Conservation (phyloP, 2,888 invertebrate species). For the Clanis bilineata region DNA sequence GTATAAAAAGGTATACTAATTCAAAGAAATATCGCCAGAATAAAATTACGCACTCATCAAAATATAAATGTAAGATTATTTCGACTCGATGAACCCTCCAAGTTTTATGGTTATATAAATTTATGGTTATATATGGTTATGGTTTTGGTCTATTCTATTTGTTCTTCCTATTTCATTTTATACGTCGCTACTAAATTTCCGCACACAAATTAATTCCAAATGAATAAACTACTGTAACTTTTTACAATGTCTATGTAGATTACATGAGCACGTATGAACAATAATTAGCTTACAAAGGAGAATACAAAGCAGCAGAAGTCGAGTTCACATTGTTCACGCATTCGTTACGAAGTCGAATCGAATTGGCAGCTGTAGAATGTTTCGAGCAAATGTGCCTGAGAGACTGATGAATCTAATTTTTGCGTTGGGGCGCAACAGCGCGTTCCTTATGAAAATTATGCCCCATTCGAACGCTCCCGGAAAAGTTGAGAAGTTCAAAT, state of each 20-base stretch:
- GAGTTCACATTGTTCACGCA: slow-evolving; percentile 60
- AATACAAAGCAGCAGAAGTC: slow-evolving; percentile 63
- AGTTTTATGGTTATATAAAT: slow-evolving; percentile 64
- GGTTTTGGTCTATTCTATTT: slow-evolving; percentile 28
- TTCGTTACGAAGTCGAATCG: slow-evolving; percentile 66
- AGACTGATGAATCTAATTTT: slow-evolving; percentile 78
- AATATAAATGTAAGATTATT: slow-evolving; percentile 59
- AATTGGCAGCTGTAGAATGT: slow-evolving; percentile 63
- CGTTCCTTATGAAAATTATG: slow-evolving; percentile 79
- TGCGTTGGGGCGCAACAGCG: slow-evolving; percentile 61
- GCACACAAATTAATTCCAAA: not conserved
- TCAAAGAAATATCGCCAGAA: slow-evolving; percentile 48
- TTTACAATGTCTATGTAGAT: not conserved
- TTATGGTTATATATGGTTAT: no score
- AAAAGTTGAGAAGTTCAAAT: slow-evolving; percentile 77
- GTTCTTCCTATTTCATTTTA: slow-evolving; percentile 38
- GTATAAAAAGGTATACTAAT: slow-evolving; percentile 26
- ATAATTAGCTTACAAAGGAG: slow-evolving; percentile 41
- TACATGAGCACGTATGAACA: slow-evolving; percentile 23
- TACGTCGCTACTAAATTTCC: slow-evolving; percentile 19
- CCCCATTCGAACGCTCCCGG: slow-evolving; percentile 70
- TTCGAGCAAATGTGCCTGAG: slow-evolving; percentile 61
- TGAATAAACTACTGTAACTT: not conserved
- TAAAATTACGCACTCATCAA: slow-evolving; percentile 41
- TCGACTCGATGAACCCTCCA: slow-evolving; percentile 53